Evolutionary conservation across 2,113 vertebrate genomes (phyloP).

Genomic region (Corythoichthys intestinalis): DNA sequence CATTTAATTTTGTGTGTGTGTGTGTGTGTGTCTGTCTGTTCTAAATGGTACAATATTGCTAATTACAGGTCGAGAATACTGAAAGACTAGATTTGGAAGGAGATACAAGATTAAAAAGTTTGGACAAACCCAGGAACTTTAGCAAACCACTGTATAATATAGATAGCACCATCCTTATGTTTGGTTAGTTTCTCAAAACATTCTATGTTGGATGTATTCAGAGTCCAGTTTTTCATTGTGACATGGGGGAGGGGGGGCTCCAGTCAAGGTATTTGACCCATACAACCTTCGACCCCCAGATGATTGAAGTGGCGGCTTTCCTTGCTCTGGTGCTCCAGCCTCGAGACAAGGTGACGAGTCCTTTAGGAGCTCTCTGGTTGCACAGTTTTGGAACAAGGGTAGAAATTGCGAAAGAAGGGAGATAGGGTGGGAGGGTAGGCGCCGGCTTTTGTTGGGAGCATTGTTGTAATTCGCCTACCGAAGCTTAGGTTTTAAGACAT

Average conservation of each 20-base stretch:
- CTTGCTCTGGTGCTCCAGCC: slow-evolving; percentile 64
- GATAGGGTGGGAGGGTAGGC: slow-evolving; percentile 45
- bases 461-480: slow-evolving; percentile 65
- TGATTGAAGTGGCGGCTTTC: slow-evolving; percentile 75
- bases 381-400: slow-evolving; percentile 54
- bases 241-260: slow-evolving; percentile 54
- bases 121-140: too few species aligned
- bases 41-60: slow-evolving; percentile 25
- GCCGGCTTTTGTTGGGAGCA: slow-evolving; percentile 61
- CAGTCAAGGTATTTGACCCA: slow-evolving; percentile 74
- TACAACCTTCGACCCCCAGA: slow-evolving; percentile 59
- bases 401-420: slow-evolving; percentile 9
- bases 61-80: slow-evolving; percentile 17
- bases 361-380: slow-evolving; percentile 71
- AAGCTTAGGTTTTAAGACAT: slow-evolving; percentile 58
- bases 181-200: slow-evolving; percentile 31
- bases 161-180: slow-evolving; percentile 50
- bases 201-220: slow-evolving; percentile 41
- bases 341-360: slow-evolving; percentile 74
- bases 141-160: neutral
- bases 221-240: slow-evolving; percentile 57
- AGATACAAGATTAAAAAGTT: slow-evolving; percentile 20
- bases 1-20: slow-evolving; percentile 36
- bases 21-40: slow-evolving; percentile 23
- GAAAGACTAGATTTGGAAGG: slow-evolving; percentile 18